Evolutionary conservation across 1,140 invertebrate genomes (phyloP).

Genomic region (Leptinotarsa texana): DNA sequence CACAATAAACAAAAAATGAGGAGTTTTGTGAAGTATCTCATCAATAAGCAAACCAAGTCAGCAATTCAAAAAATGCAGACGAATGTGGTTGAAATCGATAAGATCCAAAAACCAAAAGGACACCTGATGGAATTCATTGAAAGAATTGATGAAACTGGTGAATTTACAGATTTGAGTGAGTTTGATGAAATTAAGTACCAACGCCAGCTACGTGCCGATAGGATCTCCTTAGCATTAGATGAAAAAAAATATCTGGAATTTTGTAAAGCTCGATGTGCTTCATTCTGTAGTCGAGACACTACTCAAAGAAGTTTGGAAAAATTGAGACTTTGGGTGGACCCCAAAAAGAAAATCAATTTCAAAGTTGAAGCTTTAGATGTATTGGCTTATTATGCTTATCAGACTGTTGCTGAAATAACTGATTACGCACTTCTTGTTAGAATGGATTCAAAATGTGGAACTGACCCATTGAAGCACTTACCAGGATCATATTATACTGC

Average conservation of each 20-base stretch:
- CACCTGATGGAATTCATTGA: slow-evolving; percentile 58
- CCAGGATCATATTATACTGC: slow-evolving; percentile 59
- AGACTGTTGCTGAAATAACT: slow-evolving; percentile 72
- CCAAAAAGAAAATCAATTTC: slow-evolving; percentile 57
- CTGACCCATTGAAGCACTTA: slow-evolving; percentile 62
- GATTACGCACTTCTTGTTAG: slow-evolving; percentile 69
- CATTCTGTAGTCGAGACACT: slow-evolving; percentile 43
- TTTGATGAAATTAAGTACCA: slow-evolving; percentile 60
- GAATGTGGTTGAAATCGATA: slow-evolving; percentile 32
- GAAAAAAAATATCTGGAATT: slow-evolving; percentile 62
- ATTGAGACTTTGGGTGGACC: slow-evolving; percentile 60
- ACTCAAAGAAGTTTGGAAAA: slow-evolving; percentile 54
- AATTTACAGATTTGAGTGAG: slow-evolving; percentile 58
- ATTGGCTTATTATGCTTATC: slow-evolving; percentile 70
- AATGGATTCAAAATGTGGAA: slow-evolving; percentile 62
- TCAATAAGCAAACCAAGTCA: slow-evolving; percentile 45
- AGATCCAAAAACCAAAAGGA: slow-evolving; percentile 40
- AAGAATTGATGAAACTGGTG: slow-evolving; percentile 62
- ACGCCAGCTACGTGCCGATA: slow-evolving; percentile 59
- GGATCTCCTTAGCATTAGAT: slow-evolving; percentile 59
- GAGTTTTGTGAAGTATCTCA: slow-evolving; percentile 53
- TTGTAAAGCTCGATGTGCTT: slow-evolving; percentile 46
- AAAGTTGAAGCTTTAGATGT: slow-evolving; percentile 62
- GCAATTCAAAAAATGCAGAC: slow-evolving; percentile 51
- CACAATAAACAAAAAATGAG: slow-evolving; percentile 61